Base-by-base conservation (phyloP, 2,888 invertebrate species). In the Apamea anceps region DNA sequence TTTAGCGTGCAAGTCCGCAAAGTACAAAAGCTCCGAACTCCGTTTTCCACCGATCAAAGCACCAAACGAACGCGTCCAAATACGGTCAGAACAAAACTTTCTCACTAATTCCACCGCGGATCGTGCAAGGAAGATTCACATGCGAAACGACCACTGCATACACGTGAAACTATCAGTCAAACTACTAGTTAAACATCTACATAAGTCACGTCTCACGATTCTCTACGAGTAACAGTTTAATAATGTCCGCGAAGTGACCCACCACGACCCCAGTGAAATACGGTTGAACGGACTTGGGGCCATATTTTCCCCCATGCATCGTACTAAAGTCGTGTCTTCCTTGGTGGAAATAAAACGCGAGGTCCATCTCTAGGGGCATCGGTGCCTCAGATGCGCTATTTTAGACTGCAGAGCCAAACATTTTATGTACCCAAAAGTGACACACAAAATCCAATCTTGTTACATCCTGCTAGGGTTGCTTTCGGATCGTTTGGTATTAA, bases 351-450 rank as follows among this genome's bases (percentile, higher is more conserved):
- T 97, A 97, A 96, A 96, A 96, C 96, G 94, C 94, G 93, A 95
- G 95, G 96, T 97, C 97, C 97, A 96, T 96, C 97, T 96, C 95
- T 95, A 93, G 95, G 97, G 97, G 95, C 97, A 96, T 97, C 97
- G 95, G 95, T 93, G 94, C 95, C 95, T 94, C 94, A 95, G 96
- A 96, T 96, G 96, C 96, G 96, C 96, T 93, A 95, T 96, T 96
- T 96, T 91, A 90, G 75, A 74, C 21, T 67, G 68, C 86, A 83
- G 75, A 75, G 25, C 82, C 62, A 87, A 94, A 94, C 88, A 87
- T 75, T 90, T 51, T 89, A 95, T 89, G 78, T 85, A 60, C 67
- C 73, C 1, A 37, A 15, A 5, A 7, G 4, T 0, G 0, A 0
- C 78, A 86, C 1, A 37, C 73, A 6, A 91, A 87, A 84, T 48